Evolutionary conservation across 2,113 vertebrate genomes (phyloP).

Genomic region (Sceloporus undulatus): DNA sequence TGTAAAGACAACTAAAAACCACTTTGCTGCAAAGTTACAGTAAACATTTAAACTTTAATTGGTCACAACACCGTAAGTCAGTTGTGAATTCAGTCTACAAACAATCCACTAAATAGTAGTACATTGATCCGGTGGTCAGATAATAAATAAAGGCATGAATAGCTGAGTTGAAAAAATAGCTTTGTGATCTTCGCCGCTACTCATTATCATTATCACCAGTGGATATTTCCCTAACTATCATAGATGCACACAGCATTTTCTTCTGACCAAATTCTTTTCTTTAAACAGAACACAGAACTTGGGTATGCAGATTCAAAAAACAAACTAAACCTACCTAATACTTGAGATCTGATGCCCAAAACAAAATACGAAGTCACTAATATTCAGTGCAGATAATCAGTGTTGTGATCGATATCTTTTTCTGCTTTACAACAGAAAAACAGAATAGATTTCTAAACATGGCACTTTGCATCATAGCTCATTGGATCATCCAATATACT

Average conservation of each 20-base stretch:
- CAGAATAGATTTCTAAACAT: background rate
- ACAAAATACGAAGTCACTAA: slow-evolving; percentile 6
- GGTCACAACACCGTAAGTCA: slow-evolving; percentile 68
- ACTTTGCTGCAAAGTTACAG: slow-evolving; percentile 53
- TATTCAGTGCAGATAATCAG: slow-evolving; percentile 35
- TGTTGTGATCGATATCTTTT: background rate
- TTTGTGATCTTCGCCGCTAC: slow-evolving; percentile 41
- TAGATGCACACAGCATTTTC: slow-evolving; percentile 2
- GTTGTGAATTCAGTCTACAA: slow-evolving; percentile 70
- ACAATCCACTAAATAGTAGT: slow-evolving; percentile 57
- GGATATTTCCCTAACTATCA: slow-evolving; percentile 20
- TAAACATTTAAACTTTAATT: slow-evolving; percentile 72
- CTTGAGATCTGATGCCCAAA: slow-evolving; percentile 55
- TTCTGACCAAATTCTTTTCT: slow-evolving; percentile 37
- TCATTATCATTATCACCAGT: slow-evolving; percentile 32
- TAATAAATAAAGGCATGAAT: slow-evolving; percentile 70
- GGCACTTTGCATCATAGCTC: slow-evolving; percentile 45
- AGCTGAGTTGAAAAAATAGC: slow-evolving; percentile 58
- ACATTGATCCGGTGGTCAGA: slow-evolving; percentile 57
- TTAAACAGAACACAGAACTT: slow-evolving; percentile 23
- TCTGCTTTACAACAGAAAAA: slow-evolving; percentile 30
- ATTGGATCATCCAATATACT: slow-evolving; percentile 46
- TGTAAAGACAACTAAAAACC: background rate
- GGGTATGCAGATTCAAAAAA: slow-evolving; percentile 40
- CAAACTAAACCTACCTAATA: slow-evolving; percentile 37